Conservation (phyloP, 1,140 invertebrate species). For the Stegodyphus mimosarum region DNA sequence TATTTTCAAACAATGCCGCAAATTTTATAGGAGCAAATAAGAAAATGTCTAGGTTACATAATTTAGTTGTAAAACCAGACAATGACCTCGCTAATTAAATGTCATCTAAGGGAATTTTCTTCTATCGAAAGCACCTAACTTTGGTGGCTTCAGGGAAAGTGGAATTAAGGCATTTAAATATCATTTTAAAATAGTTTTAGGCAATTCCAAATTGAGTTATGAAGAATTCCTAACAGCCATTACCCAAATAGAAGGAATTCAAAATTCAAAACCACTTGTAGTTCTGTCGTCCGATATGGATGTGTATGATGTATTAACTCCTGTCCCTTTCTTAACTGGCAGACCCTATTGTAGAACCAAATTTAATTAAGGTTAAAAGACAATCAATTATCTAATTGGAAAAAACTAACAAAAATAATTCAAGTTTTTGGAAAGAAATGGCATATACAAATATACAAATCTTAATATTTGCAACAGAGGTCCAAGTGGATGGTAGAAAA, state of each 20-base stretch:
- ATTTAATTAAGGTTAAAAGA: no score
- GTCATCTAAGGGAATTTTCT: constrained; percentile 6
- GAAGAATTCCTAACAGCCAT: constrained; percentile 36
- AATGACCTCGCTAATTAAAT: neutral
- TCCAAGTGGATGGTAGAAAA: neutral
- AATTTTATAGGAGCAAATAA: constrained; percentile 13
- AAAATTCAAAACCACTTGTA: constrained; percentile 31
- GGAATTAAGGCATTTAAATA: constrained; percentile 19
- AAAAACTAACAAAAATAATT: no score
- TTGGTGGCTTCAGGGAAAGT: neutral
- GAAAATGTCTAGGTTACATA: constrained; percentile 3
- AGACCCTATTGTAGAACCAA: no score
- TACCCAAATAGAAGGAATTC: constrained; percentile 36
- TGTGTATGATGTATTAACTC: constrained; percentile 62
- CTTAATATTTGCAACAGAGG: constrained; percentile 2
- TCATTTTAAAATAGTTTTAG: neutral
- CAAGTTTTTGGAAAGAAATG: no score
- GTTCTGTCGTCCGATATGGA: neutral
- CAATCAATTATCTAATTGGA: no score
- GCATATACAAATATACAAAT: neutral
- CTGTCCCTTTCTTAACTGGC: constrained; percentile 68
- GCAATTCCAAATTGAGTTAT: constrained; percentile 13
- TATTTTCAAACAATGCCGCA: neutral
- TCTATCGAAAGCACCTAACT: constrained; percentile 1
- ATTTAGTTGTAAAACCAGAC: constrained; percentile 2